Evolutionary conservation across 2,797 vertebrate genomes (phyloP).

Genomic region (Danio albolineatus): DNA sequence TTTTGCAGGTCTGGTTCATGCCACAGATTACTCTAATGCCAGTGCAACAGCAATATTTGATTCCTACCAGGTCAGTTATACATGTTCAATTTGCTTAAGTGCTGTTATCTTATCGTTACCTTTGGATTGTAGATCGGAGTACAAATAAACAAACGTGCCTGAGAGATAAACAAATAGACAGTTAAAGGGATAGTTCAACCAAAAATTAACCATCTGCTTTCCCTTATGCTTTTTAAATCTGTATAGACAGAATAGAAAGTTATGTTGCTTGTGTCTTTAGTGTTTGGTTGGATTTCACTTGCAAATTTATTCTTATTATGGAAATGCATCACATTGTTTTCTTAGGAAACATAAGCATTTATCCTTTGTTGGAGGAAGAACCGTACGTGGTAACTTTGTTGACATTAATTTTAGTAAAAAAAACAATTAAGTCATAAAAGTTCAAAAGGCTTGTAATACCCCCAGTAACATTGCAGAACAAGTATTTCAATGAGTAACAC

Average conservation of each 20-base stretch:
- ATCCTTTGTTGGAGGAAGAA: no score
- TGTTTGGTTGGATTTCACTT: neutral
- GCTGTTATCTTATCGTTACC: slow-evolving; percentile 14
- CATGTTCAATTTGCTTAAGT: neutral
- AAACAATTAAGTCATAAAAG: no score
- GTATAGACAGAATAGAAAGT: neutral
- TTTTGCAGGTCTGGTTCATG: slow-evolving; percentile 84
- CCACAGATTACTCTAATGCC: slow-evolving; percentile 95
- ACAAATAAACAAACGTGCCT: neutral
- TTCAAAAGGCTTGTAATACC: no score
- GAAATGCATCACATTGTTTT: neutral
- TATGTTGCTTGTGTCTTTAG: neutral
- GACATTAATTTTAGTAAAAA: no score
- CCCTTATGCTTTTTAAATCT: neutral
- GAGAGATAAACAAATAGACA: neutral
- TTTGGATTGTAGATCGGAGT: slow-evolving; percentile 16
- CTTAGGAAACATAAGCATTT: neutral
- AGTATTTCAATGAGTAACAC: no score
- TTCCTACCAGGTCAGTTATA: slow-evolving; percentile 83
- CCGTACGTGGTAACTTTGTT: no score
- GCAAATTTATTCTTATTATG: neutral
- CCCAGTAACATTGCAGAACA: no score
- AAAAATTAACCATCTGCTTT: neutral
- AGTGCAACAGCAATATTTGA: slow-evolving; percentile 93
- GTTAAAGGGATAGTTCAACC: neutral